Base-by-base conservation (phyloP, 2,113 vertebrate species). In the Myiozetetes cayanensis region DNA sequence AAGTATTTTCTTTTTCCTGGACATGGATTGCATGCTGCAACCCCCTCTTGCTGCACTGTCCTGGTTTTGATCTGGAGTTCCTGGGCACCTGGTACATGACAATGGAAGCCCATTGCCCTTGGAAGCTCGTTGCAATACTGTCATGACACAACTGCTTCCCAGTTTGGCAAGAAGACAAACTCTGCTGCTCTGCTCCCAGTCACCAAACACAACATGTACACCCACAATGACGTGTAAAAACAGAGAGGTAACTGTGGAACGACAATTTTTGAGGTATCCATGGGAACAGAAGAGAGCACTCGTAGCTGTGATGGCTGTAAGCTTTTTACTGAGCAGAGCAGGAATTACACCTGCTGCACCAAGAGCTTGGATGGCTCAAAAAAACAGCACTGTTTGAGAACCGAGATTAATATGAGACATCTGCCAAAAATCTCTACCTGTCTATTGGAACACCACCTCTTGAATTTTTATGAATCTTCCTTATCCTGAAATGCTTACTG, bases 1-100 rank as follows among this genome's bases (percentile, higher is more conserved):
- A 41, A 68, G 27, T 12, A 21, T 59, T 66, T 80, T 44, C 24
- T 30, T 80, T 66, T 50, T 50, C 37, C 24, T 2, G 2, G 19
- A 70, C 28, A 27, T 0, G 1, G 7, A 6, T 5, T 65, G 47
- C 8, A 7, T 33, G 22, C 25, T 72, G 50, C 78, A 85, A 0
- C 12, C 28, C 74, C 14, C 52, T 43, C 33, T 65, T 58, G 39
- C 65, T 53, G 58, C 35, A 28, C 9, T 18, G 21, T 22, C 44
- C 44, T 5, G 3, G 30, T 21, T 35, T 16, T 35, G 18, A 27
- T 27, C 17, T 59, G 24, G 25, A 9, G 0, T 12, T 82, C 18
- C 52, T 31, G 28, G 1, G 0, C 28, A 12, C 19, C 31, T 68
- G 12, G 52, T 31, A 62, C 2, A 1, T 23, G 18, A 4, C 70